phyloP scores from a whole-genome alignment of 2,888 invertebrate genomes.

The Coleophora flavipennella region DNA sequence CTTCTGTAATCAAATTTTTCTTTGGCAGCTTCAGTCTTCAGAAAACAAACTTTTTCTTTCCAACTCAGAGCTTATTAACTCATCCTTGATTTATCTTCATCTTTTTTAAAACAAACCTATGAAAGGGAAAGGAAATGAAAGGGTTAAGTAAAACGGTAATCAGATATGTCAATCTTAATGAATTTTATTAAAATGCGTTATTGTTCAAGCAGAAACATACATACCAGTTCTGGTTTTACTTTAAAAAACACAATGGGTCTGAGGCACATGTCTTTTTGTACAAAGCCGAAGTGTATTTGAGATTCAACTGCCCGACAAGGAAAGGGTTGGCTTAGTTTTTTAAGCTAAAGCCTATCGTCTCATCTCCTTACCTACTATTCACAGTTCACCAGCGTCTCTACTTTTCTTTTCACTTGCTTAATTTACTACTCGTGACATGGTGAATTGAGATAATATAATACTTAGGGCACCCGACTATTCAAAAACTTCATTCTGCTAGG shows the following conservation, averaged over 20 bases:
- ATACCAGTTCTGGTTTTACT: constrained; percentile 49
- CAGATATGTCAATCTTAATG: constrained; percentile 67
- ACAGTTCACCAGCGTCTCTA: constrained; percentile 12
- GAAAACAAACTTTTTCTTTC: not conserved
- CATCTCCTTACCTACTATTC: constrained; percentile 50
- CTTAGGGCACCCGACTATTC: no score
- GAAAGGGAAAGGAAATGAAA: constrained; percentile 29
- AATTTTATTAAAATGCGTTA: constrained; percentile 64
- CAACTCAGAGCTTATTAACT: constrained; percentile 1
- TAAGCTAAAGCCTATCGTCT: constrained; percentile 46
- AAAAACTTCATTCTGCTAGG: no score
- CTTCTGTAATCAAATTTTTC: constrained; percentile 19
- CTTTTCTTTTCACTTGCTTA: constrained; percentile 34
- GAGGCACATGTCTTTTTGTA: constrained; percentile 55
- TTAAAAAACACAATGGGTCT: constrained; percentile 52
- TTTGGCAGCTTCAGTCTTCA: constrained; percentile 7
- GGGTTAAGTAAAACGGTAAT: constrained; percentile 47
- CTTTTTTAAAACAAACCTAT: constrained; percentile 18
- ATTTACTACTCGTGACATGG: constrained; percentile 22
- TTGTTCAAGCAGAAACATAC: constrained; percentile 64
- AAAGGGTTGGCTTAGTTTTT: constrained; percentile 61
- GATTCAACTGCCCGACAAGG: constrained; percentile 52
- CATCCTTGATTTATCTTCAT: constrained; percentile 13
- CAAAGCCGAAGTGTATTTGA: constrained; percentile 39
- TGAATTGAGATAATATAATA: no score